Base-by-base conservation (phyloP, 2,888 invertebrate genomes). In the Thymelicus lineola region DNA sequence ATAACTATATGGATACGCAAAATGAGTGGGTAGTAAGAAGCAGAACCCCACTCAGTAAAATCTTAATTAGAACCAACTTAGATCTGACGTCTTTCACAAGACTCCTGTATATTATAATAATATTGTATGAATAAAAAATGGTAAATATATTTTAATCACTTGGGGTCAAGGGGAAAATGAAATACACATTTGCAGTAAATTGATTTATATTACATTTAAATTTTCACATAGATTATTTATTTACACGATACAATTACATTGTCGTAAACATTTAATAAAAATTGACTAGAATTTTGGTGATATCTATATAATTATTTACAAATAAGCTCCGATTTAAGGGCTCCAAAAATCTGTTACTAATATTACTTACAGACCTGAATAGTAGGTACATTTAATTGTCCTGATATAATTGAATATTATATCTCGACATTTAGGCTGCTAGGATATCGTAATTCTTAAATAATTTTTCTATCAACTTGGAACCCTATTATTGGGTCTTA, bases 261-360 rank as follows among this genome's bases (percentile, higher is more conserved):
- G 92, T 92, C 91, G 86, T 89, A 88, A 90, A 91, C 89, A 88
- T 89, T 88, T 78, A 91, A 87, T 90, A 87, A 87, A 92, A 93
- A 92, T 93, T 93, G 91, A 92, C 93, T 92, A 92, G 86, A 86
- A 79, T 84, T 87, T 83, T 84, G 84, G 85, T 79, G 82, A 80
- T 91, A 89, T 86, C 91, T 91, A 91, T 88, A 89, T 65, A 85
- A 87, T 83, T 91, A 90, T 91, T 83, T 91, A 92, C 91, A 91
- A 86, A 76, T 91, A 91, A 91, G 92, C 91, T 92, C 91, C 84
- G 85, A 87, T 88, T 84, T 86, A 90, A 36, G 28, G 58, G 48
- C 46, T 38, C 36, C 38, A 14, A 57, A 57, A 57, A 36, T 48
- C 62, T 69, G 36, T 63, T 63, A 35, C 48, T 48, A 69, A 62